Conservation (phyloP, 2,797 vertebrate species). For the Podargus strigoides region DNA sequence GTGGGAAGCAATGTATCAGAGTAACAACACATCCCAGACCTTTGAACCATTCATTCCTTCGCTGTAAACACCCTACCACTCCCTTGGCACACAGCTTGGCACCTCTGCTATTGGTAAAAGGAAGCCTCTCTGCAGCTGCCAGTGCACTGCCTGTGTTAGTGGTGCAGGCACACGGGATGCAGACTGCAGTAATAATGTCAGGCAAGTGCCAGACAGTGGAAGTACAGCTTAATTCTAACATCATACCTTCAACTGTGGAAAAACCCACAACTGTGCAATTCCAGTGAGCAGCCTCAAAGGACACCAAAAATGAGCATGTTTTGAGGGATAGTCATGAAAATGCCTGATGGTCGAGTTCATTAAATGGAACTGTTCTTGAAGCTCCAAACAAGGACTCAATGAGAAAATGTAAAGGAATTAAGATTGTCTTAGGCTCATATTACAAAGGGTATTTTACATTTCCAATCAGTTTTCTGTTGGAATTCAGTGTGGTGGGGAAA, state of each 20-base stretch:
- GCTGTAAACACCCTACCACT: background rate
- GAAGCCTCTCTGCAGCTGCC: background rate
- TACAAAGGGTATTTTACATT: background rate
- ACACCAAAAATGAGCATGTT: background rate
- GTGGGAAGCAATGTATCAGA: background rate
- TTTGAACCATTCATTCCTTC: background rate
- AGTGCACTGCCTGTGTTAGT: rapidly evolving
- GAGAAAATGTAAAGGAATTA: background rate
- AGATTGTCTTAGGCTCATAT: background rate
- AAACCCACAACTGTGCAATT: background rate
- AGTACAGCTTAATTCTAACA: background rate
- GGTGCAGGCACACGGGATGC: background rate
- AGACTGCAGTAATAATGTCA: background rate
- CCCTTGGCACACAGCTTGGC: background rate
- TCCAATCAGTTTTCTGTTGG: background rate
- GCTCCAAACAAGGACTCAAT: background rate
- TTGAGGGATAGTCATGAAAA: background rate
- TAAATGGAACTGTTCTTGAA: background rate
- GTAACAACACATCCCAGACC: background rate
- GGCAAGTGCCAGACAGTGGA: background rate
- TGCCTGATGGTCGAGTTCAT: too few species aligned
- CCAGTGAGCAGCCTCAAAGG: background rate
- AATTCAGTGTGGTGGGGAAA: background rate
- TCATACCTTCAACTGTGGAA: background rate
- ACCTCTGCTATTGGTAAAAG: background rate